phyloP scores from a whole-genome alignment of 2,797 vertebrate genomes.

The Tapera naevia region DNA sequence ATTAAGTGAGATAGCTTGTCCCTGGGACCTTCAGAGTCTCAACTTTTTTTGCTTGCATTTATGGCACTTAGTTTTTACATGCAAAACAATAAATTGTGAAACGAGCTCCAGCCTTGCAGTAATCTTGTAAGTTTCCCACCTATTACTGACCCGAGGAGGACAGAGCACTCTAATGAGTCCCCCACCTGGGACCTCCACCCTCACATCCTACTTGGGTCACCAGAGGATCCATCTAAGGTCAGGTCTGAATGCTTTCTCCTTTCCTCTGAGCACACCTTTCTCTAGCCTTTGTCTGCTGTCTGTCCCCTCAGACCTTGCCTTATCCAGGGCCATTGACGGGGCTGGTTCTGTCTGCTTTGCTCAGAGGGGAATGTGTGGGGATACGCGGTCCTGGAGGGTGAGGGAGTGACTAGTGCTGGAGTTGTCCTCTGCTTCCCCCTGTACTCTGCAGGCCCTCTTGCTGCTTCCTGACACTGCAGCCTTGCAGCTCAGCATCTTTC shows the following conservation, averaged over 20 bases:
- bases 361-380: not conserved
- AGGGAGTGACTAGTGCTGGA: fast-evolving
- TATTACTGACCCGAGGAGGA: not conserved
- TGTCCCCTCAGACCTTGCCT: fast-evolving
- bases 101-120: not conserved
- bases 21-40: not conserved
- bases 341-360: fast-evolving
- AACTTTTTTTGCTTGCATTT: not conserved
- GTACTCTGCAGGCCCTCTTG: not conserved
- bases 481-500: not conserved
- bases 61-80: not conserved
- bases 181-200: not conserved
- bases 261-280: fast-evolving
- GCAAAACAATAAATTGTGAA: not conserved
- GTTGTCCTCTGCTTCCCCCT: not conserved
- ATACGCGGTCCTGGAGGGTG: fast-evolving
- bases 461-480: not conserved
- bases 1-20: not conserved
- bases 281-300: fast-evolving
- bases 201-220: not conserved
- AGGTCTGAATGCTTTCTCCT: fast-evolving
- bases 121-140: not conserved
- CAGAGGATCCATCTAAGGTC: not conserved
- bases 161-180: not conserved
- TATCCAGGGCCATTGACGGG: fast-evolving